Evolutionary conservation across 2,113 vertebrate genomes (phyloP), one percentile per base, ranked within the genome.

Genomic region (Gobio gobio): DNA sequence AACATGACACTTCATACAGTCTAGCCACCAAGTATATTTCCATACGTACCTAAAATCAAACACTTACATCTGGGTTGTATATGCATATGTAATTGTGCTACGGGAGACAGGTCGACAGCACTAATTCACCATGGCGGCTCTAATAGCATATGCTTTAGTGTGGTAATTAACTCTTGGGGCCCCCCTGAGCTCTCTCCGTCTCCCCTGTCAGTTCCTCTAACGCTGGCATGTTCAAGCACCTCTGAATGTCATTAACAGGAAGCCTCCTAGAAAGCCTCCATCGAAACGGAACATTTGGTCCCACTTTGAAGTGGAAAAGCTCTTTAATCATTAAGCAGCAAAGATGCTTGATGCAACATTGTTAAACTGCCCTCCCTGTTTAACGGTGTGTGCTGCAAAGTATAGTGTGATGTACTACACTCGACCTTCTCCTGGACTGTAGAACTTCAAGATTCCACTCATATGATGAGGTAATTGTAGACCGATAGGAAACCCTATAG

Each of bases 251-350:
- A 92, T 94, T 93, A 91, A 90, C 61, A 13, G 83, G 83, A 87
- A 86, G 89, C 18, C 76, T 84, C 88, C 92, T 92, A 89, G 82
- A 89, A 91, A 90, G 89, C 90, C 92, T 91, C 86, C 86, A 88
- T 85, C 87, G 86, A 91, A 93, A 92, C 87, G 70, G 88, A 92
- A 93, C 92, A 92, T 92, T 94, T 92, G 89, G 87, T 90, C 93
- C 89, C 87, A 87, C 91, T 93, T 92, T 93, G 91, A 94, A 90
- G 92, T 89, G 88, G 83, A 49, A 73, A 58, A 89, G 90, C 90
- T 86, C 90, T 91, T 94, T 81, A 81, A 81, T 81, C 61, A 81
- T 81, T 68, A 68, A 68, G 61, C 26, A 68, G 78, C 5, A 8
- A 81, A 29, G 61, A 91, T 91, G 93, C 90, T 91, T 81, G 70